phyloP scores from a whole-genome alignment of 2,113 vertebrate genomes.

The Eonycteris spelaea region DNA sequence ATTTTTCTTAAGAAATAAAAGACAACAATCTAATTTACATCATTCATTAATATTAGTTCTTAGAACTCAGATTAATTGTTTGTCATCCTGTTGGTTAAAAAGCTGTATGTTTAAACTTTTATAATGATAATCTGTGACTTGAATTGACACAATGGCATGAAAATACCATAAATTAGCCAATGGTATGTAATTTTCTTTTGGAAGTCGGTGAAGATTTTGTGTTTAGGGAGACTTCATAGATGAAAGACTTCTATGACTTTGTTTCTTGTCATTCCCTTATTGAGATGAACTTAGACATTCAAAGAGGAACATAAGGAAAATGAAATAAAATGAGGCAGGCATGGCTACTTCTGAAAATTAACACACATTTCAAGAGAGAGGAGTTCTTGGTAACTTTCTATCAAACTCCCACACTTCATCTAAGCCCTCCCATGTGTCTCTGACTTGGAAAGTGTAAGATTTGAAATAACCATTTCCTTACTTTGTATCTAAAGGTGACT shows the following conservation, averaged over 20 bases:
- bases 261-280: not conserved
- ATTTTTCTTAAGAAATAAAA: constrained; percentile 2
- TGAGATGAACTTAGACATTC: not conserved
- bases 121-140: not conserved
- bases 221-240: not conserved
- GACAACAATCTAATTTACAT: not conserved
- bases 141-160: not conserved
- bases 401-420: not conserved
- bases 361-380: not conserved
- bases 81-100: not conserved
- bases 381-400: not conserved
- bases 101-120: not conserved
- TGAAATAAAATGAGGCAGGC: not conserved
- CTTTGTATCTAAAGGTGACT: not conserved
- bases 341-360: not conserved
- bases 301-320: not conserved
- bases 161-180: not conserved
- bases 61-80: not conserved
- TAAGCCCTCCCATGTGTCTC: not conserved
- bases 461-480: not conserved
- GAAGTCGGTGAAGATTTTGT: not conserved
- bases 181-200: not conserved
- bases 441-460: not conserved
- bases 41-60: not conserved
- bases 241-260: not conserved